phyloP scores from a whole-genome alignment of 53 echinoderm and acorn worm genomes.

The Stichopus horrens region DNA sequence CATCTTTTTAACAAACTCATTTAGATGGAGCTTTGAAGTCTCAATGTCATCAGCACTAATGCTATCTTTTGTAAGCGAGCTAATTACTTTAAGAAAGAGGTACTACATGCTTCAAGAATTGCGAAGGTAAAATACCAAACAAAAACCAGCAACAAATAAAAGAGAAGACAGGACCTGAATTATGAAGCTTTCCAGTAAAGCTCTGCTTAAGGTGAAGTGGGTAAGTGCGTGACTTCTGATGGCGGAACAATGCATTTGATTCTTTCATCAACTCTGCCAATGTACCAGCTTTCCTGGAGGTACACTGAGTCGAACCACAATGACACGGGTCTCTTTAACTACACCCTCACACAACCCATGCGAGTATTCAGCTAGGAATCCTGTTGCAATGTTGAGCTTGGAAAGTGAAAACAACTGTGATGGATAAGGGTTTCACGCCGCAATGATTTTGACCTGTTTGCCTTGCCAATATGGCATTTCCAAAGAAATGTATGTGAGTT shows the following conservation, averaged over 20 bases:
- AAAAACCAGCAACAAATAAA: neutral
- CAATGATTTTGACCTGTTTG: constrained; percentile 1
- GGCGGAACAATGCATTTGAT: neutral
- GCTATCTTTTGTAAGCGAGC: neutral
- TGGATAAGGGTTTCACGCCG: constrained; percentile 3
- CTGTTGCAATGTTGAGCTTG: constrained; percentile 23
- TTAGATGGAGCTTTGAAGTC: neutral
- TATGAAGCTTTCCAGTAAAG: constrained; percentile 34
- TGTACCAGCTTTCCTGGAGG: constrained; percentile 5
- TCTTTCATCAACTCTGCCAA: neutral
- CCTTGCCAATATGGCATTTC: constrained; percentile 10
- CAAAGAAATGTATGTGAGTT: constrained; percentile 4
- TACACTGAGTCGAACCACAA: constrained; percentile 39
- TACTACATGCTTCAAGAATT: neutral
- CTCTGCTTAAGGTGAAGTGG: constrained; percentile 21
- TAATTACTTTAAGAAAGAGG: neutral
- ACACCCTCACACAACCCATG: constrained; percentile 43
- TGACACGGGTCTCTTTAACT: constrained; percentile 9
- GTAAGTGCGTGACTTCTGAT: constrained; percentile 11
- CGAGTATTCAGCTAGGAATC: constrained; percentile 44
- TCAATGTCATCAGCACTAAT: constrained; percentile 9
- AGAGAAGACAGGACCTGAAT: constrained; percentile 11
- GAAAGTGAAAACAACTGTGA: constrained; percentile 22
- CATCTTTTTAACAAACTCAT: neutral
- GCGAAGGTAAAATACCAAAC: neutral